These are phyloP conservation scores for Heliconius erato DNA, from an alignment of 2,888 invertebrate species.

Conservation along the genomic window DNA sequence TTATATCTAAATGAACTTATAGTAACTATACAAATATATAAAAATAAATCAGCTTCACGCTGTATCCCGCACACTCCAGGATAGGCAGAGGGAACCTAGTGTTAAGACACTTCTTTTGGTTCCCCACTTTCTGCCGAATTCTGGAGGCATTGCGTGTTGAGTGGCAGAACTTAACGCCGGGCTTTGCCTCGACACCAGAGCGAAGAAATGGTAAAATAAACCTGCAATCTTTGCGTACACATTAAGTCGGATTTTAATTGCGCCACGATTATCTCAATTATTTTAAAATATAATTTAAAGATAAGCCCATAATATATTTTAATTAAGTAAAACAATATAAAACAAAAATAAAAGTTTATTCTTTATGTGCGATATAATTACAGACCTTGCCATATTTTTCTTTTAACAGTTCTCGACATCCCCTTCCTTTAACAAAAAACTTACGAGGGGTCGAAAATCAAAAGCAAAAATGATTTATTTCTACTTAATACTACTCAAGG, in stretches of 20 bases:
- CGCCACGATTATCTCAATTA: neutral
- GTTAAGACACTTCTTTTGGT: too few species aligned
- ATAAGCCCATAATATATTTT: too few species aligned
- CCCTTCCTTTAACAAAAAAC: neutral
- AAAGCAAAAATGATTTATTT: neutral
- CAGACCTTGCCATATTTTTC: neutral
- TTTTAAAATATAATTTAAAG: too few species aligned
- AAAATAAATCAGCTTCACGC: too few species aligned
- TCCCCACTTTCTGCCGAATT: too few species aligned
- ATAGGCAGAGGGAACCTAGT: too few species aligned
- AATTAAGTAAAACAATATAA: too few species aligned
- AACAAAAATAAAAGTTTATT: neutral
- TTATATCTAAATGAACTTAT: conserved; percentile 3
- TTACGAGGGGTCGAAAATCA: conserved; percentile 7
- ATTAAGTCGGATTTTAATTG: neutral
- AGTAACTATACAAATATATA: neutral
- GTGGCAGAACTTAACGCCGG: too few species aligned
- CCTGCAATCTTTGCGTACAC: neutral
- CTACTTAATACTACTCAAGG: neutral
- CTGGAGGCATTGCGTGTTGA: too few species aligned
- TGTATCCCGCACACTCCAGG: too few species aligned
- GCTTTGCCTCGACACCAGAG: too few species aligned
- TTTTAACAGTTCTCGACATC: neutral
- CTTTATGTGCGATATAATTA: neutral
- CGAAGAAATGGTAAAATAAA: neutral